Conservation (phyloP, 1,140 invertebrate genomes). For the Microplitis demolitor region DNA sequence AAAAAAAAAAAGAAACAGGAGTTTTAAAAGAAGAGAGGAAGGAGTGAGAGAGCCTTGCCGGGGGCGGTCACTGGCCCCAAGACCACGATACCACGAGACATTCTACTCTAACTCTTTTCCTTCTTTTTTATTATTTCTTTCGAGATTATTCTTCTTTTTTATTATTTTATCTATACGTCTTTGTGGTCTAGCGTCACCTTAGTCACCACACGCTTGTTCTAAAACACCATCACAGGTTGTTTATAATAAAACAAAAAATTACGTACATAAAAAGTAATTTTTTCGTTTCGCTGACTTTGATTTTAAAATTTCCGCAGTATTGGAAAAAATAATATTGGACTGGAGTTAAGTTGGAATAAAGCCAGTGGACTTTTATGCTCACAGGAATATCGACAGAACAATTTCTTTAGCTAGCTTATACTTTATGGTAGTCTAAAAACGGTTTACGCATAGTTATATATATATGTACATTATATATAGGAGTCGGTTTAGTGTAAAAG, state of each 20-base stretch:
- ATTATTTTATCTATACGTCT: background rate
- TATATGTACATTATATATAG: no score
- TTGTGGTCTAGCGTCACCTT: background rate
- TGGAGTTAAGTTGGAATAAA: no score
- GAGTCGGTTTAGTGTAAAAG: no score
- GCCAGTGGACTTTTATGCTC: no score
- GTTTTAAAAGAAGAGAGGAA: slow-evolving; percentile 5
- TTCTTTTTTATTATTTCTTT: background rate
- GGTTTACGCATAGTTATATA: background rate
- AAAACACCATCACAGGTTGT: no score
- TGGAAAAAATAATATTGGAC: no score
- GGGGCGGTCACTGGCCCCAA: slow-evolving; percentile 33
- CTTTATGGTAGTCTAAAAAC: background rate
- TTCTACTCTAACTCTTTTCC: slow-evolving; percentile 16
- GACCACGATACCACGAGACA: slow-evolving; percentile 25
- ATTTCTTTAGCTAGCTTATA: background rate
- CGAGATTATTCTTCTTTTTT: background rate
- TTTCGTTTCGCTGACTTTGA: no score
- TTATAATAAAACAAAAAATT: no score
- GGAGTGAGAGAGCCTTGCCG: slow-evolving; percentile 27
- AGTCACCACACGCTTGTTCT: slow-evolving; percentile 9
- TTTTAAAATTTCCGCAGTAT: no score
- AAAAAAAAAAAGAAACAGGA: background rate
- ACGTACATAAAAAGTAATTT: no score
- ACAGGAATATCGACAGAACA: background rate